Percentiles rank a stretch among this genome's conserved stretches.
phyloP scores from a whole-genome alignment of 2,888 invertebrate genomes.

The Lithosia quadra region DNA sequence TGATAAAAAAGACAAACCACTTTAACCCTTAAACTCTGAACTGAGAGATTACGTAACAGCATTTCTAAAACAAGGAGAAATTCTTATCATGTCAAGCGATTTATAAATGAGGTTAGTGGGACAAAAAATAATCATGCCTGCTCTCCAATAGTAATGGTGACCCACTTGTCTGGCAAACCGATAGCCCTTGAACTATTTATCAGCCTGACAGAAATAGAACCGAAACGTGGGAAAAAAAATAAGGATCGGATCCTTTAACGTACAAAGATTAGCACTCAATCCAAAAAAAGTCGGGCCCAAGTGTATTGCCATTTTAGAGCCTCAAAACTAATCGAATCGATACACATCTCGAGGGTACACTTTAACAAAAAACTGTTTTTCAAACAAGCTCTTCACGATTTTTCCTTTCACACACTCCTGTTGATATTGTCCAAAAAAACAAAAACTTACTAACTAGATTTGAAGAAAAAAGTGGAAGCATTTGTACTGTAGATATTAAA shows the following conservation, averaged over 20 bases:
- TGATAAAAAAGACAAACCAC: background rate
- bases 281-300: slow-evolving; percentile 30
- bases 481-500: slow-evolving; percentile 64
- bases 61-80: slow-evolving; percentile 33
- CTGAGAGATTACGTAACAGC: slow-evolving; percentile 49
- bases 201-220: slow-evolving; percentile 56
- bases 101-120: slow-evolving; percentile 75
- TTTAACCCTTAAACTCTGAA: slow-evolving; percentile 40
- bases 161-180: slow-evolving; percentile 72
- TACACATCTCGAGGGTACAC: slow-evolving; percentile 38
- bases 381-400: slow-evolving; percentile 62
- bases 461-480: slow-evolving; percentile 59
- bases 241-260: slow-evolving; percentile 22
- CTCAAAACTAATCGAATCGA: slow-evolving; percentile 31
- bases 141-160: slow-evolving; percentile 71
- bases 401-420: slow-evolving; percentile 66
- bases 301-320: slow-evolving; percentile 24
- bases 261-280: slow-evolving; percentile 42
- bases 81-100: slow-evolving; percentile 45
- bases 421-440: slow-evolving; percentile 63
- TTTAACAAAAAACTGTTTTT: slow-evolving; percentile 59
- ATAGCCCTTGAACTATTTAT: slow-evolving; percentile 81
- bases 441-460: slow-evolving; percentile 63
- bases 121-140: slow-evolving; percentile 74
- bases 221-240: slow-evolving; percentile 51